Base-by-base conservation (phyloP, 2,113 vertebrate genomes). In the Pungitius pungitius region DNA sequence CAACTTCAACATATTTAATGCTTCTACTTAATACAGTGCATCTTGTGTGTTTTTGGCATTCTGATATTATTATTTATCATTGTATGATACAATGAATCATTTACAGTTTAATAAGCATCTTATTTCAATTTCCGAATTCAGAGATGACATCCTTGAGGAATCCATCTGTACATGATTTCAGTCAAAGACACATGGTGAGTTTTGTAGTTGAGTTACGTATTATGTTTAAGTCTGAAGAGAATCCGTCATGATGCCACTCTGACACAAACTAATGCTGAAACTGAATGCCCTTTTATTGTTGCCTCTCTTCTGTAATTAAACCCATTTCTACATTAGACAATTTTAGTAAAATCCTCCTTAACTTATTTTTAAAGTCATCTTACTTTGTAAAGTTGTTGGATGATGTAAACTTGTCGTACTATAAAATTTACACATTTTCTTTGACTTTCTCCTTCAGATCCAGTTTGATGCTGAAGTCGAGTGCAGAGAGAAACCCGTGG, bases 371-470 rank as follows among this genome's bases (percentile, higher is more conserved):
- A 30, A 30, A 30, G 30, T 30, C 30, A 5, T 30, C 30, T 30
- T 30, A 30, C 30, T n/a, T n/a, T n/a, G n/a, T n/a, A n/a, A n/a
- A n/a, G n/a, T n/a, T n/a, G n/a, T n/a, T n/a, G n/a, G n/a, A 39
- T 58, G 18, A 62, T 43, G 39, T 17, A 14, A 33, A 47, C 40
- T 20, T 18, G 6, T 0, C 30, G 40, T 35, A 3, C 33, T 2
- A 35, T 37, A 24, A 49, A 65, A 17, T 37, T 63, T 9, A 64
- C 12, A n/a, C 18, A 22, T 22, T 27, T 67, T 66, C 26, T 11
- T 1, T 22, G 9, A 3, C 7, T 40, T 7, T 79, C 10, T 69
- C 45, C 49, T 26, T 47, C 70, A 93, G 91, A 73, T 79, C 2
- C 70, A 78, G 35, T 75, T 59, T 51, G 66, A 65, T 33, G 13